A percentile compares a stretch with the other conserved stretches of the same genome.
phyloP scores from a whole-genome alignment of 1,140 invertebrate species.

The Hestina assimilis region DNA sequence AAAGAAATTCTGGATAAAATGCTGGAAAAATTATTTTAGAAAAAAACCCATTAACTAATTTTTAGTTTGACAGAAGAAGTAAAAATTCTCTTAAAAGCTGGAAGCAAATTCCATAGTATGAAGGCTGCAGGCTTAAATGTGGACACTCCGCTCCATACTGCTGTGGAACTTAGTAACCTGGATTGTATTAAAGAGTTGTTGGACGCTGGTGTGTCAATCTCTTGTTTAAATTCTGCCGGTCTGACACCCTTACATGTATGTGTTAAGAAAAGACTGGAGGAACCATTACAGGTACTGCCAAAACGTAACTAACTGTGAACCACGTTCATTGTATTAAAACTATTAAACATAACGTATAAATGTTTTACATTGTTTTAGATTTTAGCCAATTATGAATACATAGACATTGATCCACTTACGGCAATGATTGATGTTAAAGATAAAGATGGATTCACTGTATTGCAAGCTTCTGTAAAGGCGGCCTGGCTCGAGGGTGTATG shows the following conservation, averaged over 20 bases:
- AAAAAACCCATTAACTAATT: neutral
- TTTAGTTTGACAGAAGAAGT: constrained; percentile 60
- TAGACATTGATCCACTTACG: constrained; percentile 49
- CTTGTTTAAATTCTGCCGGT: constrained; percentile 78
- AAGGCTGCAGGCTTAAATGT: constrained; percentile 36
- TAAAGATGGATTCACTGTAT: constrained; percentile 62
- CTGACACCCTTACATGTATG: constrained; percentile 82
- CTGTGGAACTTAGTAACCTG: constrained; percentile 77
- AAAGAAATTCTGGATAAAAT: no score
- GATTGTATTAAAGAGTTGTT: constrained; percentile 78
- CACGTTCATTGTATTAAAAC: neutral
- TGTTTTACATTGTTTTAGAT: constrained; percentile 37
- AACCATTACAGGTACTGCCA: constrained; percentile 67
- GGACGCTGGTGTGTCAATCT: constrained; percentile 73
- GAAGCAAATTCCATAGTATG: constrained; percentile 55
- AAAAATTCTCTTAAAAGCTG: constrained; percentile 57
- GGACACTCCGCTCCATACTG: constrained; percentile 80
- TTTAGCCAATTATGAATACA: constrained; percentile 59
- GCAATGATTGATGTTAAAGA: constrained; percentile 67
- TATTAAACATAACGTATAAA: no score
- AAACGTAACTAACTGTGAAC: no score
- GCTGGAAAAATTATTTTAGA: no score
- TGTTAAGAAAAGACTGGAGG: constrained; percentile 71
- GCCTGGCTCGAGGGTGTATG: constrained; percentile 78
- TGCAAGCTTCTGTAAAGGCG: constrained; percentile 65